Conservation (phyloP, 2,888 invertebrate species). For the Nomada fabriciana region DNA sequence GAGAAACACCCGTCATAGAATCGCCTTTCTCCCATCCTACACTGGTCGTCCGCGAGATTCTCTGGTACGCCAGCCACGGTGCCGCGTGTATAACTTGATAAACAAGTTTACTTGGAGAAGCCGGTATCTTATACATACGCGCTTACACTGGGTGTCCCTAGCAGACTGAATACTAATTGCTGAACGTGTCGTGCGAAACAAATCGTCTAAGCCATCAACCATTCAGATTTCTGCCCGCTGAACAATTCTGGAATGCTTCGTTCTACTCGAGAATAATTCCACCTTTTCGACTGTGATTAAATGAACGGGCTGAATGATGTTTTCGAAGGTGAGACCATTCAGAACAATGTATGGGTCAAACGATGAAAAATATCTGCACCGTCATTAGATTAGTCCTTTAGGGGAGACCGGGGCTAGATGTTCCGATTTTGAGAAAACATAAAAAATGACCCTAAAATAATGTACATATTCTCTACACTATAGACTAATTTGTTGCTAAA, state of each 20-base stretch:
- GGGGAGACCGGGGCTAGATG: no score
- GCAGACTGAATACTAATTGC: conserved; percentile 70
- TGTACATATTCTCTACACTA: no score
- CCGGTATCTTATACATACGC: conserved; percentile 68
- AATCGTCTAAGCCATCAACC: conserved; percentile 18
- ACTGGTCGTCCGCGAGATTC: conserved; percentile 55
- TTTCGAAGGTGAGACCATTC: no score
- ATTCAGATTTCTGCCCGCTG: neutral
- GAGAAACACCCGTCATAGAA: conserved; percentile 45
- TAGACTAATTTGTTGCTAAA: no score
- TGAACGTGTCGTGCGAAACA: conserved; percentile 56
- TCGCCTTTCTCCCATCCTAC: conserved; percentile 56
- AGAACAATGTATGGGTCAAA: no score
- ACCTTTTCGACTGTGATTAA: no score
- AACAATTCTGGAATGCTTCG: neutral
- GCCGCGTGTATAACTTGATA: conserved; percentile 72
- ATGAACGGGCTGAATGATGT: no score
- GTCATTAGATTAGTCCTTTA: no score
- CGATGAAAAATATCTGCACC: no score
- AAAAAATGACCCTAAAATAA: no score
- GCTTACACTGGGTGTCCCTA: conserved; percentile 72
- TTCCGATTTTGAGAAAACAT: no score
- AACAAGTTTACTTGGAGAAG: conserved; percentile 75
- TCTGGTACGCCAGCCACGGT: conserved; percentile 41
- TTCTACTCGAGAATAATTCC: no score